Percentiles rank a stretch among this genome's conserved stretches.
Evolutionary conservation across 1,140 invertebrate species (phyloP).

Genomic region (Drosophila santomea): DNA sequence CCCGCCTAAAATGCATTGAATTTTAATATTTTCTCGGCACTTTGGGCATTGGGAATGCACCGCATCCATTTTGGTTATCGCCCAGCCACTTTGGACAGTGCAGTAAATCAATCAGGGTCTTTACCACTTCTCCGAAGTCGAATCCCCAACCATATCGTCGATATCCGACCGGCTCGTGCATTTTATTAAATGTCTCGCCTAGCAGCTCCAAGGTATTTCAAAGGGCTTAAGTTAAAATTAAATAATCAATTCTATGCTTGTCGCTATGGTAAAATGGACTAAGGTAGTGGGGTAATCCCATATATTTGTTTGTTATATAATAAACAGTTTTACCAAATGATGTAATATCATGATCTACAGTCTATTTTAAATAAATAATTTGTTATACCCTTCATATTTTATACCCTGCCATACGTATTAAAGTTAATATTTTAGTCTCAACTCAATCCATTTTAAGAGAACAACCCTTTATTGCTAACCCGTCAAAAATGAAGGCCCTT

Average conservation of each 20-base stretch:
- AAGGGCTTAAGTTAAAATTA: conserved; percentile 20
- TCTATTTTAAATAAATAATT: too few relatives aligned
- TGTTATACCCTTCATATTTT: background rate
- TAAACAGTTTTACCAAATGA: background rate
- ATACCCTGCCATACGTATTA: background rate
- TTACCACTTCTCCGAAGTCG: conserved; percentile 18
- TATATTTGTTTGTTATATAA: conserved; percentile 1
- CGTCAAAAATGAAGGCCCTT: background rate
- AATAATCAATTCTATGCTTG: background rate
- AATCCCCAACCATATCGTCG: conserved; percentile 2
- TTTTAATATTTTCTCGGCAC: conserved; percentile 56
- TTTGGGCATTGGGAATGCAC: conserved; percentile 34
- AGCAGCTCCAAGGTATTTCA: conserved; percentile 13
- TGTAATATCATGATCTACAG: too few relatives aligned
- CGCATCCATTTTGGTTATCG: conserved; percentile 51
- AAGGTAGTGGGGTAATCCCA: conserved; percentile 3
- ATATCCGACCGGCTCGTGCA: conserved; percentile 13
- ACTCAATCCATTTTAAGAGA: background rate
- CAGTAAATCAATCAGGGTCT: conserved; percentile 65
- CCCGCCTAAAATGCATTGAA: conserved; percentile 26
- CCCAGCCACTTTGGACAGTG: conserved; percentile 36
- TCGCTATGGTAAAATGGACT: conserved; percentile 9
- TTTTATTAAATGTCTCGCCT: conserved; percentile 14
- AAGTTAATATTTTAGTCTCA: background rate
- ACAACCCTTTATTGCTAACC: background rate